Base-by-base conservation (phyloP, 2,888 invertebrate species). In the Trissolcus brochymenae region DNA sequence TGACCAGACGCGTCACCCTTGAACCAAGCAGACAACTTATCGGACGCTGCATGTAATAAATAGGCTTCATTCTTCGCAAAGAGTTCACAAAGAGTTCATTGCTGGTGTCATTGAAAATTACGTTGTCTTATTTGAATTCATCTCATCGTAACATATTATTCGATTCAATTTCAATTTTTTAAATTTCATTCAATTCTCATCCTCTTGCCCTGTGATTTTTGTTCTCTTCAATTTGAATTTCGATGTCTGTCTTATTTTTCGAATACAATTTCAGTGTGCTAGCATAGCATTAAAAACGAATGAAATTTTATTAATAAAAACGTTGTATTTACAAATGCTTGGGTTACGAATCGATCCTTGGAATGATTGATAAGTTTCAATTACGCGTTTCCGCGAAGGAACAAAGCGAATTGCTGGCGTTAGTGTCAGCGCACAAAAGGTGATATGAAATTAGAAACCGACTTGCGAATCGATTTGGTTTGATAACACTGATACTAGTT, bases 361-460 rank as follows among this genome's bases (percentile, higher is more conserved):
- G 46, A 46, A 46, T 16, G n/a, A 16, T 46, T 16, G 46, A 16
- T 16, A 16, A 16, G 16, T 16, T 46, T 46, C 46, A 16, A 46
- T 16, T 46, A 16, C 16, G 7, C 11, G 16, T 46, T 16, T 16
- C 16, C 16, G 46, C 17, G 13, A 11, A 19, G 14, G 14, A 60
- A 40, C 16, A 7, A 14, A 60, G 19, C 35, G 9, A 40, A 65
- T 13, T 43, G 59, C 76, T 79, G 60, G 72, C 76, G 64, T 61
- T 50, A 50, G 79, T 78, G 71, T 66, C 74, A 46, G 74, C 67
- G 67, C 75, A 65, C 65, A 41, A 53, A 76, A 74, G 81, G 81
- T 82, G 81, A 82, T 82, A 80, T 81, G 85, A 85, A 84, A 84
- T 83, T 81, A 74, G 84, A 86, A 80, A 79, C 82, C 73, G 61